Base-by-base conservation (phyloP, 2,797 vertebrate genomes). In the Xiphophorus birchmanni region DNA sequence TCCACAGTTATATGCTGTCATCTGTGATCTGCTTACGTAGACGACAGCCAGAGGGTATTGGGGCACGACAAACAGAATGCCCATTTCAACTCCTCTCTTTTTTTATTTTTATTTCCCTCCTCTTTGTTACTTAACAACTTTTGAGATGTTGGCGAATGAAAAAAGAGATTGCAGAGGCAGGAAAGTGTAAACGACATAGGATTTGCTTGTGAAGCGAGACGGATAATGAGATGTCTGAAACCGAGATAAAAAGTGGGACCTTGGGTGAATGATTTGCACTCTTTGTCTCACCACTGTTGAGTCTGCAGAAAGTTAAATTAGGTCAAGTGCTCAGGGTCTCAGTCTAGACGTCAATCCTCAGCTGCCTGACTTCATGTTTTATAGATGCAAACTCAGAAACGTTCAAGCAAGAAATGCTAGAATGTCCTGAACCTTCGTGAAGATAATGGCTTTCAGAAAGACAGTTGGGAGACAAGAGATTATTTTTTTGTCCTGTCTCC, bases 1-100 rank as follows among this genome's bases (percentile, higher is more conserved):
- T 83, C 83, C n/a, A 4, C 40, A 0, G 1, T 12, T n/a, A 18
- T 45, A 45, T 74, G 71, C 54, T 48, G 65, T 90, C 82, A 86
- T 84, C 73, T 26, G 15, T 88, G 81, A 90, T 86, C 82, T 82
- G 63, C 23, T 87, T 78, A 82, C 40, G 29, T 72, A 77, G 80
- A 76, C 54, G 3, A 40, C 76, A 45, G 77, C 10, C 29, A 4
- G 73, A 65, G 79, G 63, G 8, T 12, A 3, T 50, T 15, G 15
- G 56, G 58, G 5, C 9, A 1, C 3, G 73, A 11, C 75, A 82
- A 69, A 80, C 81, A 75, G 47, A 76, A 63, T 32, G 54, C 83
- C 60, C 52, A 56, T 82, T 79, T 78, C 5, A 23, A 32, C 12
- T 42, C 42, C 26, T 1, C 76, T 32, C 58, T 76, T 69, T 32